These are phyloP conservation scores for Brachirus orientalis DNA, from an alignment of 2,113 vertebrate species.

Conservation along the genomic window DNA sequence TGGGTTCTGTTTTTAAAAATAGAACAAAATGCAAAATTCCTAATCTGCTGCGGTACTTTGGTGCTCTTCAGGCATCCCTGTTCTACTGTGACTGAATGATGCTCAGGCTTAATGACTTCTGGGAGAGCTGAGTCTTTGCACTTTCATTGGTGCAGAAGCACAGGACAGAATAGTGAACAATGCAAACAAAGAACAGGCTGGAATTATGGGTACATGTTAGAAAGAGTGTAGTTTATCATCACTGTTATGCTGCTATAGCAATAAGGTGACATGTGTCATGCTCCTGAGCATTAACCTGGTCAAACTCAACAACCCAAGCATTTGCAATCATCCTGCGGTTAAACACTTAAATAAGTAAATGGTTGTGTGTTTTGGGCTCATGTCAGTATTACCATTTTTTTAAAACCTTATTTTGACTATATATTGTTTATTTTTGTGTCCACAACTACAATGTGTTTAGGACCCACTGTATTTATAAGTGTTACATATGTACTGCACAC, in stretches of 20 bases:
- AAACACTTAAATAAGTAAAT: no score
- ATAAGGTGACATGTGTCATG: background rate
- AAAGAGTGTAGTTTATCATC: conserved; percentile 10
- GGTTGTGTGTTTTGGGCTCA: no score
- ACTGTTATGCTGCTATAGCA: conserved; percentile 3
- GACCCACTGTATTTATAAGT: no score
- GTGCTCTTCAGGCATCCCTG: conserved; percentile 40
- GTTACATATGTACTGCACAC: no score
- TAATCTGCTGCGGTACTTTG: conserved; percentile 12
- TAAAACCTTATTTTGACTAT: no score
- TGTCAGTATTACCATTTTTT: no score
- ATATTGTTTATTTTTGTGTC: no score
- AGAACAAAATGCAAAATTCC: conserved; percentile 16
- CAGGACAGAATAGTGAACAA: background rate
- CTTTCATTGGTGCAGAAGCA: conserved; percentile 45
- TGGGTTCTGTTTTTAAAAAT: conserved; percentile 16
- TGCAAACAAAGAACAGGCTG: conserved; percentile 10
- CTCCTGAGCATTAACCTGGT: background rate
- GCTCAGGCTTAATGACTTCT: conserved; percentile 47
- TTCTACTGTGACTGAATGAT: conserved; percentile 58
- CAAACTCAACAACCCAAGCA: background rate
- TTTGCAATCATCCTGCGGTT: no score
- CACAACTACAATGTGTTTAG: no score
- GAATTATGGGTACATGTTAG: conserved; percentile 20
- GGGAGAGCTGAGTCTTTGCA: conserved; percentile 34